Conservation (phyloP, 2,113 vertebrate species). For the Motacilla alba region DNA sequence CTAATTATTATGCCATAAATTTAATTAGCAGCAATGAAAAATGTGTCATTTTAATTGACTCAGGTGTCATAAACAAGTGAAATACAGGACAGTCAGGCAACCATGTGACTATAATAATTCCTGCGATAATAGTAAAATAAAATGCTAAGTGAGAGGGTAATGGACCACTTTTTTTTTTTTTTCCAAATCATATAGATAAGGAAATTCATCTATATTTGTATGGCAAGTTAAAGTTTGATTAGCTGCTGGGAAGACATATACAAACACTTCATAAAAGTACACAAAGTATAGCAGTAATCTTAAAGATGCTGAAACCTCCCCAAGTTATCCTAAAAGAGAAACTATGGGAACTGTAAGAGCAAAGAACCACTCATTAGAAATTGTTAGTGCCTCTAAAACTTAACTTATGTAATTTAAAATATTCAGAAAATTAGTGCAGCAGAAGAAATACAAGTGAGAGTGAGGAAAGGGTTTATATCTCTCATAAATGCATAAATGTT, state of each 20-base stretch:
- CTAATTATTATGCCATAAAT: background rate
- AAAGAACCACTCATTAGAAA: background rate
- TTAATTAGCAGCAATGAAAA: conserved; percentile 33
- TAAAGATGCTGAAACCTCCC: background rate
- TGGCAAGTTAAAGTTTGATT: background rate
- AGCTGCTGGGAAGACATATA: background rate
- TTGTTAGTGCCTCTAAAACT: background rate
- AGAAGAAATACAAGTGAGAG: background rate
- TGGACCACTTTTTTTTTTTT: background rate
- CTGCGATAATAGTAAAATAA: background rate
- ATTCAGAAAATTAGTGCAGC: background rate
- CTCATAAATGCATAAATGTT: background rate
- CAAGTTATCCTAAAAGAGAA: background rate
- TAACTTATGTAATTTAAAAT: background rate
- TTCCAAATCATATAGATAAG: background rate
- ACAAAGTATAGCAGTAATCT: background rate
- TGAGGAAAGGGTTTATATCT: background rate
- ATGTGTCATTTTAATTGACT: background rate
- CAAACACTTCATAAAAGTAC: background rate
- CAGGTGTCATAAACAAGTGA: background rate
- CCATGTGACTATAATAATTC: background rate
- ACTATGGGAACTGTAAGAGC: background rate
- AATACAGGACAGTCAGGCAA: background rate
- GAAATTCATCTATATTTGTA: background rate
- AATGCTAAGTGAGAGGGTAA: background rate